These are phyloP conservation scores for Panopea generosa DNA, from an alignment of 2,888 invertebrate species.

Conservation along the genomic window DNA sequence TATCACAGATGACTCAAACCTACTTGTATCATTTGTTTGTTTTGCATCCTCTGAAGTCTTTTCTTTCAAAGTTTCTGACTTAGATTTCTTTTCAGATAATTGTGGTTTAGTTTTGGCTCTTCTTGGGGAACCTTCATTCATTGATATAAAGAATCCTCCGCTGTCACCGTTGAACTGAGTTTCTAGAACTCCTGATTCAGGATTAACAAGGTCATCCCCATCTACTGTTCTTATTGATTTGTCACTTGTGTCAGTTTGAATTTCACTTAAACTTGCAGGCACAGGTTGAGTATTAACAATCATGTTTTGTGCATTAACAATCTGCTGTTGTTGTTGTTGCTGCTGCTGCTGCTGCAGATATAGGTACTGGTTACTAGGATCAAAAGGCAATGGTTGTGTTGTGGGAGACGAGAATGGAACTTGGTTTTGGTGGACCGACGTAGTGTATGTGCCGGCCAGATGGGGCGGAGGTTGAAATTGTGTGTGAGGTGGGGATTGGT, in stretches of 20 bases:
- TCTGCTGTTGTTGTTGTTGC: conserved; percentile 5
- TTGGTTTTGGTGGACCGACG: conserved; percentile 50
- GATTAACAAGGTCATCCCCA: background rate
- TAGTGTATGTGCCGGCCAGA: conserved; percentile 51
- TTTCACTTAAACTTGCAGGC: conserved; percentile 13
- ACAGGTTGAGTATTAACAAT: background rate
- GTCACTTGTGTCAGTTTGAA: background rate
- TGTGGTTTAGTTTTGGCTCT: conserved; percentile 27
- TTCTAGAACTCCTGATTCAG: background rate
- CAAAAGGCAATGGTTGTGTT: conserved; percentile 29
- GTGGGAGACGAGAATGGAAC: conserved; percentile 37
- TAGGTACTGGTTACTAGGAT: conserved; percentile 34
- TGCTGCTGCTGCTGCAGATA: conserved; percentile 35
- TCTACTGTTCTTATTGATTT: background rate
- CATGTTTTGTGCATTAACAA: too few relatives aligned
- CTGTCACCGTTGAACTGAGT: conserved; percentile 53
- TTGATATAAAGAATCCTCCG: conserved; percentile 94
- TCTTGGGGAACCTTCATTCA: conserved; percentile 89
- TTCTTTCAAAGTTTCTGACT: conserved; percentile 5
- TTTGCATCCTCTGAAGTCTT: conserved; percentile 3
- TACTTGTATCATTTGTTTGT: conserved; percentile 15
- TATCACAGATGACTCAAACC: conserved; percentile 54
- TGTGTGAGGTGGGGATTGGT: conserved; percentile 50
- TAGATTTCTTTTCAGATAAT: conserved; percentile 20
- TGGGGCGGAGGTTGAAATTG: conserved; percentile 46